Base-by-base conservation (phyloP, 2,113 vertebrate genomes). In the Corythornis madagascariensis region DNA sequence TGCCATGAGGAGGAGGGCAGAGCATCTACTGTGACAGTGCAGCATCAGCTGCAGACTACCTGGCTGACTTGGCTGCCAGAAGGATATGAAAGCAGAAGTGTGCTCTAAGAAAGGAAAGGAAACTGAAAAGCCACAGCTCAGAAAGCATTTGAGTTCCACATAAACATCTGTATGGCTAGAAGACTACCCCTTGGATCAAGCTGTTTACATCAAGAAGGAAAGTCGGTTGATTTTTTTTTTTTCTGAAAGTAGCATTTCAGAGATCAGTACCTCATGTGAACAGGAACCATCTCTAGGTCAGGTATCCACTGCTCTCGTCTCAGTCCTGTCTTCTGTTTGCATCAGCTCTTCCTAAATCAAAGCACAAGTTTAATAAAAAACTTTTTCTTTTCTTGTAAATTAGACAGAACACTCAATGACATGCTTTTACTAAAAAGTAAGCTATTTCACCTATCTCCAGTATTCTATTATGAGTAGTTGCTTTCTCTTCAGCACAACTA, bases 81-180 rank as follows among this genome's bases (percentile, higher is more conserved):
- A 64, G 55, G 78, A 84, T 28, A 59, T 22, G 55, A 93, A 95
- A 93, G 74, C 81, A 79, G 71, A 94, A 94, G 52, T 35, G 60
- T 0, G 3, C 38, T 85, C 47, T 61, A 83, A 29, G 48, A 91
- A 88, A 70, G 16, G 6, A 85, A 57, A 55, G 31, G 71, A 80
- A 94, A 88, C 42, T n/a, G 47, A 86, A 84, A 89, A 92, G 28
- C 25, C 13, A 33, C 17, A 42, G 26, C 28, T 92, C 75, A 83
- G 67, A 83, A 83, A 77, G 42, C 71, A 50, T 4, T 9, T 2
- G 24, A 75, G 70, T 89, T 81, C 84, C 48, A 64, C 19, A n/a
- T 28, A 85, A 72, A 64, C 21, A 31, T 24, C 38, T 83, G 43
- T 31, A 22, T 8, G n/a, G 22, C 31, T 70, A 3, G 57, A 55